These are phyloP conservation scores for Crotalus tigris DNA, from an alignment of 2,113 vertebrate genomes.

Conservation along the genomic window DNA sequence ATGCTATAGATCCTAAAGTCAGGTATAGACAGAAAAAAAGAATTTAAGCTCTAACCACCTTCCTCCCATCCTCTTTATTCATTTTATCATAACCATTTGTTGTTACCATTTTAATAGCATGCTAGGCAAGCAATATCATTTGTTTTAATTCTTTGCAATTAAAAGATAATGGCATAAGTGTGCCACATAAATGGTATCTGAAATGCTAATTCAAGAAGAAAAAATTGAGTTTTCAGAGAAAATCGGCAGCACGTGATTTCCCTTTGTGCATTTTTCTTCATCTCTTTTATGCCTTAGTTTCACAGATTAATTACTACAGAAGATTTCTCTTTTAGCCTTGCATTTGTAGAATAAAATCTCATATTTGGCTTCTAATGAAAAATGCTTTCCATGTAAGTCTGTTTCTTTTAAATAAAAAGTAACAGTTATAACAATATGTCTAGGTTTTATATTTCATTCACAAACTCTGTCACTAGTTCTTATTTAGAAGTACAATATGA, in stretches of 20 bases:
- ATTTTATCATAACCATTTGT: conserved; percentile 17
- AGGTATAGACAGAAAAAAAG: neutral
- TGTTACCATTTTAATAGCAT: conserved; percentile 17
- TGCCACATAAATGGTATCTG: conserved; percentile 10
- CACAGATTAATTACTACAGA: conserved; percentile 24
- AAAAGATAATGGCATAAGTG: conserved; percentile 10
- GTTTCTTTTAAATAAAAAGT: neutral
- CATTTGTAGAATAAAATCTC: conserved; percentile 36
- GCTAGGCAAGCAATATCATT: conserved; percentile 13
- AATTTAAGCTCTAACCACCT: neutral
- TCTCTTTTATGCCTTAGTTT: conserved; percentile 26
- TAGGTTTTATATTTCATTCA: neutral
- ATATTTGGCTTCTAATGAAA: conserved; percentile 15
- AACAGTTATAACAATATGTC: neutral
- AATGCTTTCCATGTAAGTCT: neutral
- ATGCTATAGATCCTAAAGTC: neutral
- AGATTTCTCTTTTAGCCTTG: conserved; percentile 29
- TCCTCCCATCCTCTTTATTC: conserved; percentile 8
- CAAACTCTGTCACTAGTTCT: neutral
- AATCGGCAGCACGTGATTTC: conserved; percentile 2
- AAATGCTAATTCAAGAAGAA: conserved; percentile 2
- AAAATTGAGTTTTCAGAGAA: conserved; percentile 20
- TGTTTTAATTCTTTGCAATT: conserved; percentile 23
- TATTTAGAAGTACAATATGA: neutral
- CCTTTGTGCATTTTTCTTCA: conserved; percentile 28